phyloP scores from a whole-genome alignment of 2,888 invertebrate species.

The Philaethria dido region DNA sequence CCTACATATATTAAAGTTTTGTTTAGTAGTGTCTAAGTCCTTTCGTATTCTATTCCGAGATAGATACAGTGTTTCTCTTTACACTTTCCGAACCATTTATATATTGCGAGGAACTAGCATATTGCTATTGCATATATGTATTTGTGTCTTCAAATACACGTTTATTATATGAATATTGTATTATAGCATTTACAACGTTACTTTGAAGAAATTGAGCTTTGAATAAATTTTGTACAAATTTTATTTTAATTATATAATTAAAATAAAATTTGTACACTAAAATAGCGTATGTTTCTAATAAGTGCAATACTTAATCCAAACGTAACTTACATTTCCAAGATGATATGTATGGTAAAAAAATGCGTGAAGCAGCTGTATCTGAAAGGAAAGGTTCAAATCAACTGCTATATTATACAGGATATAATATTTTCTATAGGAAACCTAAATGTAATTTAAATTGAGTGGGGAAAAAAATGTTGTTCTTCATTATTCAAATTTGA shows the following conservation, averaged over 20 bases:
- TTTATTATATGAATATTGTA: constrained; percentile 18
- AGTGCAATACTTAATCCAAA: background rate
- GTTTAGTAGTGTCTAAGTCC: constrained; percentile 1
- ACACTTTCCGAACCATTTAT: constrained; percentile 36
- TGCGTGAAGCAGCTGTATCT: too few relatives aligned
- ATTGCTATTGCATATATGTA: constrained; percentile 31
- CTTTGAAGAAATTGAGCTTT: constrained; percentile 6
- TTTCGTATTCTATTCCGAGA: constrained; percentile 32
- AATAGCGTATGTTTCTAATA: background rate
- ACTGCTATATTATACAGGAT: too few relatives aligned
- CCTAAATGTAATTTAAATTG: too few relatives aligned
- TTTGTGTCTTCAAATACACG: constrained; percentile 26
- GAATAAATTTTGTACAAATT: background rate
- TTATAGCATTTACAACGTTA: constrained; percentile 24
- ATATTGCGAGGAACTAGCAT: constrained; percentile 33
- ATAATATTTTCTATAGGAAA: too few relatives aligned
- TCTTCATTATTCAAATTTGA: background rate
- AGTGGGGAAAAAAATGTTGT: background rate
- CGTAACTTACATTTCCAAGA: too few relatives aligned
- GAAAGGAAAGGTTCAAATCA: too few relatives aligned
- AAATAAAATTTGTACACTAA: background rate
- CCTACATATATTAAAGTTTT: constrained; percentile 16
- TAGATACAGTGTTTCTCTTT: constrained; percentile 37
- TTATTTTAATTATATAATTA: background rate
- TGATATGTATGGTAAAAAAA: too few relatives aligned